Base-by-base conservation (phyloP, 1,140 invertebrate species). In the Drosophila bifasciata region DNA sequence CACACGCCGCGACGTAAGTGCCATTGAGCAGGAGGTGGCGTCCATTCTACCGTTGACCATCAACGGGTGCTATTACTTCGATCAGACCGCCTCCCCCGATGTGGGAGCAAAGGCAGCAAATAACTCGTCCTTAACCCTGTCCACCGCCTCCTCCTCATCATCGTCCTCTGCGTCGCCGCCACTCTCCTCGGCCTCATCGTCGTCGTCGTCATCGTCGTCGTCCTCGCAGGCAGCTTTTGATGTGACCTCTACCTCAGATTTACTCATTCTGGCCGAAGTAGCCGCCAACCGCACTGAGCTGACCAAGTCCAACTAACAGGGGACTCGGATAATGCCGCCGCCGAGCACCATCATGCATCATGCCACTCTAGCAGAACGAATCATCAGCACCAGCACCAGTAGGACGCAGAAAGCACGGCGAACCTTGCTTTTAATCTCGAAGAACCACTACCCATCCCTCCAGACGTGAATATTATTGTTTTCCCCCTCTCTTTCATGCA, bases 1-100 rank as follows among this genome's bases (percentile, higher is more conserved):
- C 59, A 96, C 94, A 8, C 93, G 94, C 63, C 92, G 92, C 66
- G 94, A 92, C 71, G 76, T 92, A 16, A 90, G 86, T 28, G 76
- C 78, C 40, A 91, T 91, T 21, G 86, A 91, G 53, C 81, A 89
- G 45, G 90, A 91, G 53, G 84, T 91, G 39, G 85, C 89, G 44
- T 90, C 89, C 28, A 83, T 91, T 15, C 45, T 89, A 46, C 89
- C 89, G 13, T 46, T 90, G 32, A 90, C 89, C 28, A 90, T 90
- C 50, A 89, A 89, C 44, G 89, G 89, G 15, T 84, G 78, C 61
- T 90, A 90, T 43, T 90, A 78, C 43, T 86, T 84, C 36, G 74
- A 90, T 40, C 72, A 83, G 25, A 57, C 75, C 6, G 45, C 48
- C 28, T 28, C 45, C 32, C 44, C 45, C 41, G 15, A 40, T 41